phyloP scores from a whole-genome alignment of 2,797 vertebrate genomes.

The Anisognathus igniventris region DNA sequence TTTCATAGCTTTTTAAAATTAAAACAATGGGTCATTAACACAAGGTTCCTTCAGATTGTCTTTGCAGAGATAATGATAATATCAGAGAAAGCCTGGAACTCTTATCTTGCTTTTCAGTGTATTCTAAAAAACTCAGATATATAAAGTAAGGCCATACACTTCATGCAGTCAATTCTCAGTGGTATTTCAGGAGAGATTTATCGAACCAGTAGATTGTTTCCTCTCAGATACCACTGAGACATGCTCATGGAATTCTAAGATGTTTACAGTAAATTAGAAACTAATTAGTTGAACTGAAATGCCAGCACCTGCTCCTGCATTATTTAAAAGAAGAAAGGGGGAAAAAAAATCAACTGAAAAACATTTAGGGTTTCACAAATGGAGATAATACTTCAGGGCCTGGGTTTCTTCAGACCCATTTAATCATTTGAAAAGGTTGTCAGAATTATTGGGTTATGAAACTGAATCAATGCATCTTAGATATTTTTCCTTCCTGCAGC shows the following conservation, averaged over 20 bases:
- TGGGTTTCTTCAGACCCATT: slow-evolving; percentile 33
- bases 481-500: slow-evolving; percentile 41
- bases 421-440: slow-evolving; percentile 60
- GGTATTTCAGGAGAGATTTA: slow-evolving; percentile 66
- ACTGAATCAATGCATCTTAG: slow-evolving; percentile 38
- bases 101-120: background rate
- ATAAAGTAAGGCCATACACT: slow-evolving; percentile 19
- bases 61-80: background rate
- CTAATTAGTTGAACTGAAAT: slow-evolving; percentile 72
- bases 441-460: slow-evolving; percentile 49
- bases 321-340: slow-evolving; percentile 48
- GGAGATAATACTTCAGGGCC: slow-evolving; percentile 43
- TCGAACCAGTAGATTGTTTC: slow-evolving; percentile 67
- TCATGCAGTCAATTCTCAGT: slow-evolving; percentile 45
- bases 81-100: background rate
- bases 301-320: slow-evolving; percentile 67
- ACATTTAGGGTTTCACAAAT: slow-evolving; percentile 32
- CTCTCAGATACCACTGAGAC: slow-evolving; percentile 62
- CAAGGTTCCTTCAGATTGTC: background rate
- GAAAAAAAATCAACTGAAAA: background rate
- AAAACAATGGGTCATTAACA: background rate
- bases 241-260: slow-evolving; percentile 59
- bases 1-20: background rate
- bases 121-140: background rate
- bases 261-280: slow-evolving; percentile 74